Evolutionary conservation across 2,797 vertebrate genomes (phyloP).

Genomic region (Pitangus sulphuratus): DNA sequence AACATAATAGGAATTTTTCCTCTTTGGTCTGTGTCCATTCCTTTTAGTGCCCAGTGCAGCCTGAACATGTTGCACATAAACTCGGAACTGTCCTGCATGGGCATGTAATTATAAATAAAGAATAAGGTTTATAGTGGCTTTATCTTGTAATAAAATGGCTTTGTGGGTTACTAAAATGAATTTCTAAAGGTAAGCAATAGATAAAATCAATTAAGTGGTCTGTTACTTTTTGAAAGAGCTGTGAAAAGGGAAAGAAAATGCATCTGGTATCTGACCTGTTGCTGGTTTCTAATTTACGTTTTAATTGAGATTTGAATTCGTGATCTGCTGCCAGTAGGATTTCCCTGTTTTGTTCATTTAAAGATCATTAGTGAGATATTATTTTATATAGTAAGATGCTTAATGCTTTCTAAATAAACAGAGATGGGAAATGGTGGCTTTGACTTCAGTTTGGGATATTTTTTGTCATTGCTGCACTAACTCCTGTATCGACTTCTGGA

Average conservation of each 20-base stretch:
- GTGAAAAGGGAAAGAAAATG: constrained; percentile 15
- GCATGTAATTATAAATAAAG: constrained; percentile 5
- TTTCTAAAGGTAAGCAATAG: background rate
- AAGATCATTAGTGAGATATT: background rate
- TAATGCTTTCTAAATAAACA: background rate
- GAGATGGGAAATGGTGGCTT: background rate
- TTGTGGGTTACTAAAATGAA: background rate
- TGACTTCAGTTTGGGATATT: background rate
- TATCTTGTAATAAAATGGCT: constrained; percentile 27
- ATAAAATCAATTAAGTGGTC: background rate
- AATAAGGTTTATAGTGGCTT: background rate
- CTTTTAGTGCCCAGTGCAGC: background rate
- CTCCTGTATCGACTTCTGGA: background rate
- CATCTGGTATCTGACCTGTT: constrained; percentile 10
- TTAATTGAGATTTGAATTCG: background rate
- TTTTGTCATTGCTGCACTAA: background rate
- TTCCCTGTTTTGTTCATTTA: background rate
- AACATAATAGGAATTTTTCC: background rate
- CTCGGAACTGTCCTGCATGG: background rate
- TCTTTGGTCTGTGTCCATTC: background rate
- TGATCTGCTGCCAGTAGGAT: background rate
- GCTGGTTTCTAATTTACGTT: background rate
- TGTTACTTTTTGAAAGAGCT: constrained; percentile 11
- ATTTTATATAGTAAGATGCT: background rate
- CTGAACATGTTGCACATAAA: background rate